Evolutionary conservation across 2,113 vertebrate species (phyloP).

Genomic region (Macroglossus sobrinus): DNA sequence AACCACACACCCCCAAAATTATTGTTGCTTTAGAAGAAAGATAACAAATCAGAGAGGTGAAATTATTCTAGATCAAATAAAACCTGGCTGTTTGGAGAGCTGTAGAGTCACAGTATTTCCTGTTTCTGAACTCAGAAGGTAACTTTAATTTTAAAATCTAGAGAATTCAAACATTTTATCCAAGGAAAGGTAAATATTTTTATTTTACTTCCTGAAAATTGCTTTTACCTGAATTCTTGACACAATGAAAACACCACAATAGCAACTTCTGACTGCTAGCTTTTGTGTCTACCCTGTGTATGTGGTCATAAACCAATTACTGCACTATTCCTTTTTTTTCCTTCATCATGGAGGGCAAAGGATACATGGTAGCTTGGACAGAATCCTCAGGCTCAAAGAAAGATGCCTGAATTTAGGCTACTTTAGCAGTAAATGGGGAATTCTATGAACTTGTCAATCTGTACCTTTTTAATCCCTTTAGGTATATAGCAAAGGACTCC

Average conservation of each 20-base stretch:
- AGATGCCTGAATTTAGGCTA: background rate
- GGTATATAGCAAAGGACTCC: background rate
- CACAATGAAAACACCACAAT: background rate
- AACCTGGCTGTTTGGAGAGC: background rate
- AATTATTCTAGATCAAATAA: conserved; percentile 13
- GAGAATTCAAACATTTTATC: conserved; percentile 27
- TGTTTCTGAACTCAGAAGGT: background rate
- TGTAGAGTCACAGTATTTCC: background rate
- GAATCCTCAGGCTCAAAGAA: conserved; percentile 25
- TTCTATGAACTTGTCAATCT: background rate
- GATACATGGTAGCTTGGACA: background rate
- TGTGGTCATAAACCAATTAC: background rate
- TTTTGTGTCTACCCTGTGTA: background rate
- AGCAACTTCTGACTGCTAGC: background rate
- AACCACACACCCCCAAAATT: background rate
- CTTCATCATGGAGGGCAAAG: background rate
- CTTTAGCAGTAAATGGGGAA: background rate
- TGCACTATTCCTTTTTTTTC: background rate
- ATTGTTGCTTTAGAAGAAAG: background rate
- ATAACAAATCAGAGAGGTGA: background rate
- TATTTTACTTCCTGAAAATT: background rate
- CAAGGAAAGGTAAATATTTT: conserved; percentile 28
- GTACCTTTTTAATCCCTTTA: conserved; percentile 15
- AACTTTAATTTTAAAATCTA: conserved; percentile 47
- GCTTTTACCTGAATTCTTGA: background rate